Evolutionary conservation across 2,113 vertebrate species (phyloP), one percentile per base, ranked within the genome.

Genomic region (Tragelaphus strepsiceros): DNA sequence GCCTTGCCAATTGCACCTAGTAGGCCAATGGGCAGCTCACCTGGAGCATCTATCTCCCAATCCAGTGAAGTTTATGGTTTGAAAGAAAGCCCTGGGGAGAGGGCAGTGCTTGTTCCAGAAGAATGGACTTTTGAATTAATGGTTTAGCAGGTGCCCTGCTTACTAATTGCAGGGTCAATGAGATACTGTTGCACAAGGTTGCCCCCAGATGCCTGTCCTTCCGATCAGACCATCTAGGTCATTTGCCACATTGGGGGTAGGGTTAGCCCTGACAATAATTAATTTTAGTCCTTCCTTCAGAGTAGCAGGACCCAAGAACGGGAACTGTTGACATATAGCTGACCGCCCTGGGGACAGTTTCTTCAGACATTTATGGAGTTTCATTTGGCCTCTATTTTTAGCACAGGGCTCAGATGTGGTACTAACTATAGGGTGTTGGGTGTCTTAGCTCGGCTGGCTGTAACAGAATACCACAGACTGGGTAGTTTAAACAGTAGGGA

Each of bases 311-410:
- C 58, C 5, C 21, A 71, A 88, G 64, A 84, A 51, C 2, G 2
- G 86, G 83, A 30, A 64, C 49, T 59, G 28, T 17, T 89, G 64
- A 13, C 61, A 71, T 81, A 74, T 78, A 90, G 67, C 28, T 64
- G 90, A 80, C 83, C 5, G 46, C 26, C 10, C n/a, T 14, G 49
- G 19, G 87, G 84, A 54, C 30, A 56, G 0, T 78, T 84, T 97
- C 51, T 87, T 90, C 43, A 92, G 87, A 53, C 6, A 19, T 59
- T 51, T 91, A 51, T 39, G 21, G 88, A 56, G 58, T 87, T 97
- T 96, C 22, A 14, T 78, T 88, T 86, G 43, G 26, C 56, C 19
- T 89, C 67, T 96, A 54, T 71, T 90, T 95, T 97, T 80, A 91
- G 54, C 51, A 30, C 13, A 91, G 61, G 9, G 17, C 90, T 96